phyloP scores from a whole-genome alignment of 2,797 vertebrate genomes.

The Cyprinodon diabolis region DNA sequence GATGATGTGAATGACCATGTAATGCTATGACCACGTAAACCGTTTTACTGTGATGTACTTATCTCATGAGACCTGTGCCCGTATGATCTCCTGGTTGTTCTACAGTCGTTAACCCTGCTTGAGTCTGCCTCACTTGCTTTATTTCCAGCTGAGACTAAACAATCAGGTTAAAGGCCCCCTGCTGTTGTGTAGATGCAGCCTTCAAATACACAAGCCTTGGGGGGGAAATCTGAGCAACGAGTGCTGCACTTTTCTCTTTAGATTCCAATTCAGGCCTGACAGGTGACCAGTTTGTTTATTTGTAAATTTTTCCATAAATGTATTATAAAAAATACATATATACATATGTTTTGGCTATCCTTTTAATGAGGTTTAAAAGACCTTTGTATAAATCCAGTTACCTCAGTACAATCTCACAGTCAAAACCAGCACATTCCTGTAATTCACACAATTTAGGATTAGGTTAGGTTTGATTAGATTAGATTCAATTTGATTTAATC shows the following conservation, averaged over 20 bases:
- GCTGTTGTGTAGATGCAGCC: conserved; percentile 34
- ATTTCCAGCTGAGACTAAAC: conserved; percentile 37
- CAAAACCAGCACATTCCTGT: not conserved
- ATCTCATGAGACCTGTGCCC: conserved; percentile 44
- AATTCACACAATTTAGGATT: not conserved
- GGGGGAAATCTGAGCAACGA: conserved; percentile 13
- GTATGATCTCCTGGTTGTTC: conserved; percentile 35
- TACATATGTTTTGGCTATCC: not conserved
- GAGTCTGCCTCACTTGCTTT: conserved; percentile 38
- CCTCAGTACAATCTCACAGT: not conserved
- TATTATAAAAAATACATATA: not conserved
- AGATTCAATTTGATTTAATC: not conserved
- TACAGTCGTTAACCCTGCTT: conserved; percentile 21
- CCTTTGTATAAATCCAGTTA: not conserved
- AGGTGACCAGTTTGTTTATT: not conserved
- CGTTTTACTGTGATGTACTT: conserved; percentile 35
- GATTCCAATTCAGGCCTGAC: not conserved
- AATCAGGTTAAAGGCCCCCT: conserved; percentile 38
- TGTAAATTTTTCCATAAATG: not conserved
- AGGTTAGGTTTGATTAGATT: not conserved
- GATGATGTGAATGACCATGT: conserved; percentile 29
- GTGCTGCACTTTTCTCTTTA: not conserved
- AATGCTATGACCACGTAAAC: conserved; percentile 26
- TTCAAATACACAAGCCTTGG: conserved; percentile 20
- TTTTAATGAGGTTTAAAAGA: not conserved